Percentiles rank a stretch among this genome's conserved stretches.
Conservation (phyloP, 1,140 invertebrate species). For the fruit fly (Drosophila melanogaster) region Release_6_plus_ISO1_MT NC_004354.4:8695001-8695500, state of each 20-base stretch:
- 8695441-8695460: neutral
- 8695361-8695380: constrained; percentile 68
- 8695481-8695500: constrained; percentile 43
- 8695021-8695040: constrained; percentile 76
- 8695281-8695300: constrained; percentile 80
- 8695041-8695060: constrained; percentile 65
- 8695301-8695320: constrained; percentile 50
- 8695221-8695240: constrained; percentile 50
- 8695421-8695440: constrained; percentile 45
- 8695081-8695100: neutral
- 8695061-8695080: constrained; percentile 9
- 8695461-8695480: constrained; percentile 46
- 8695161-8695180: constrained; percentile 74
- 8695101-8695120: constrained; percentile 52
- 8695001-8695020: constrained; percentile 13
- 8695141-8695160: constrained; percentile 5
- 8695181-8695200: constrained; percentile 85
- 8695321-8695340: neutral
- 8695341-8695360: constrained; percentile 45
- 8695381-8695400: constrained; percentile 75
- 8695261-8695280: constrained; percentile 81
- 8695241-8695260: constrained; percentile 74
- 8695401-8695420: constrained; percentile 83
- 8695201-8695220: constrained; percentile 81
- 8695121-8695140: neutral